Evolutionary conservation across 2,113 vertebrate genomes (phyloP).

Genomic region (Galeopterus variegatus): DNA sequence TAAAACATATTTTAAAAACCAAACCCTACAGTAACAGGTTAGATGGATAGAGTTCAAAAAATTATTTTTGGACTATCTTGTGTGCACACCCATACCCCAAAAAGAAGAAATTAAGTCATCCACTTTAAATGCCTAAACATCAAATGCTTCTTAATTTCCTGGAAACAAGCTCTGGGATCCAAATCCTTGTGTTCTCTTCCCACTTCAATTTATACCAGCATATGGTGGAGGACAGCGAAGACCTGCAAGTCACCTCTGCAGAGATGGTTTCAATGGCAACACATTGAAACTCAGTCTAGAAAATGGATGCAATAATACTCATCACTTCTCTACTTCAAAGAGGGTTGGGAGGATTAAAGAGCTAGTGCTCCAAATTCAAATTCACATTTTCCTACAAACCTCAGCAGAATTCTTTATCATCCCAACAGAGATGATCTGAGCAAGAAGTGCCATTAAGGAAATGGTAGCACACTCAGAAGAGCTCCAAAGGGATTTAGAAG

Average conservation of each 20-base stretch:
- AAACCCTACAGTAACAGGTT: background rate
- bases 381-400: constrained; percentile 67
- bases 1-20: background rate
- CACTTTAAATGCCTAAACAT: constrained; percentile 63
- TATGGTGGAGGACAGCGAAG: constrained; percentile 64
- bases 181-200: constrained; percentile 73
- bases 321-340: background rate
- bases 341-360: constrained; percentile 69
- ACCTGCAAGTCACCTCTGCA: constrained; percentile 74
- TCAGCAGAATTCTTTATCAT: constrained; percentile 73
- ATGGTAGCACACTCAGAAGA: constrained; percentile 42
- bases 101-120: constrained; percentile 55
- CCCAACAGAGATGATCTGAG: constrained; percentile 68
- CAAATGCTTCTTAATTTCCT: constrained; percentile 70
- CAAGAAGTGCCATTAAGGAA: constrained; percentile 78
- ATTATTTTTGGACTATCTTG: background rate
- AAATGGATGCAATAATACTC: constrained; percentile 61
- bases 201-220: constrained; percentile 76
- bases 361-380: constrained; percentile 73
- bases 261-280: constrained; percentile 75
- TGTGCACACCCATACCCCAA: background rate
- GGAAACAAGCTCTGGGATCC: constrained; percentile 75
- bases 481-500: constrained; percentile 66
- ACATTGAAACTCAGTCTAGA: constrained; percentile 36
- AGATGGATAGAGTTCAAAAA: background rate